Conservation (phyloP, 2,888 invertebrate species). For the Empis livida region DNA sequence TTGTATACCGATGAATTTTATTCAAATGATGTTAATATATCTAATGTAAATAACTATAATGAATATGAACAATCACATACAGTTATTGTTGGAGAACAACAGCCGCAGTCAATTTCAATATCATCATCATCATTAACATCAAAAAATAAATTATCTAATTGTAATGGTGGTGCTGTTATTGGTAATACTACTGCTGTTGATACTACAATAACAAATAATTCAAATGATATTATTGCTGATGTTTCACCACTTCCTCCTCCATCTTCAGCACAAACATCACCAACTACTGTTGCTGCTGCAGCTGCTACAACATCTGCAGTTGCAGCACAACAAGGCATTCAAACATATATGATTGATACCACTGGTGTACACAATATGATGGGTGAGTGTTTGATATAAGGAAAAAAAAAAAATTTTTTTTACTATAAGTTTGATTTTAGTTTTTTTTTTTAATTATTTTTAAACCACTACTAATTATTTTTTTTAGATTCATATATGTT, state of each 20-base stretch:
- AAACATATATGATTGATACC: conserved; percentile 9
- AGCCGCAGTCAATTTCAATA: too few relatives aligned
- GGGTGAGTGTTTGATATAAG: conserved; percentile 4
- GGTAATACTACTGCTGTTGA: background rate
- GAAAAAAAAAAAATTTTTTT: background rate
- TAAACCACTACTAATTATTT: background rate
- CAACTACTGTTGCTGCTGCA: conserved; percentile 1
- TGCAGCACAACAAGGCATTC: background rate
- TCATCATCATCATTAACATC: too few relatives aligned
- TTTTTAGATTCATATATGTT: too few relatives aligned
- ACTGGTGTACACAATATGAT: conserved; percentile 12
- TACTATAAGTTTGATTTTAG: background rate
- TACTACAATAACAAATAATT: background rate
- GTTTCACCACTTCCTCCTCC: background rate
- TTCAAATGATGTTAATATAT: too few relatives aligned
- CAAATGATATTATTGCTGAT: background rate
- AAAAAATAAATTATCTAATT: too few relatives aligned
- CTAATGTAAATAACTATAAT: too few relatives aligned
- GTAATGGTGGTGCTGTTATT: too few relatives aligned
- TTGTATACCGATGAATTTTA: too few relatives aligned
- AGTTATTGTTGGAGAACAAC: too few relatives aligned
- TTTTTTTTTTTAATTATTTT: too few relatives aligned
- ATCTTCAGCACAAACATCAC: background rate
- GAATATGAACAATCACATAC: too few relatives aligned
- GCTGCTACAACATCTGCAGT: conserved; percentile 2